phyloP scores from a whole-genome alignment of 2,797 vertebrate species.

The Ceyx erithaca region DNA sequence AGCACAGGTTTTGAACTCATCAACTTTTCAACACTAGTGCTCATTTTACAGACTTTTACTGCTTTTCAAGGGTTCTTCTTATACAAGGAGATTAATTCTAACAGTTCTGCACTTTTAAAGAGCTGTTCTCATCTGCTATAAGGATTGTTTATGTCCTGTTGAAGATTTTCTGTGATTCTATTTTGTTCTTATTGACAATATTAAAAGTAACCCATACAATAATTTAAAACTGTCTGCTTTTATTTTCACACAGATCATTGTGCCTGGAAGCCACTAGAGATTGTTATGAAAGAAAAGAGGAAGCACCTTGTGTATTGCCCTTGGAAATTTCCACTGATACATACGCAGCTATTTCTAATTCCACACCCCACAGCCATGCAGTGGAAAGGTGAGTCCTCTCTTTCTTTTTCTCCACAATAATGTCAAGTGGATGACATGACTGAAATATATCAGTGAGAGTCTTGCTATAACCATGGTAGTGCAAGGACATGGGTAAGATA shows the following conservation, averaged over 20 bases:
- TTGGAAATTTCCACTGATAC: conserved; percentile 47
- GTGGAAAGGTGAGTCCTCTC: background rate
- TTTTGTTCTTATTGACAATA: background rate
- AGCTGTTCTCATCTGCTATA: background rate
- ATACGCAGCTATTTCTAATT: background rate
- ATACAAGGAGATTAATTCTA: background rate
- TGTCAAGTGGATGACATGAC: background rate
- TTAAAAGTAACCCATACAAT: background rate
- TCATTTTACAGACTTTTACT: background rate
- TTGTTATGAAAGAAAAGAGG: conserved; percentile 13
- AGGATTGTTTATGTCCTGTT: background rate
- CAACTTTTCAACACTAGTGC: background rate
- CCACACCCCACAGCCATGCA: background rate
- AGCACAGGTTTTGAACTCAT: background rate
- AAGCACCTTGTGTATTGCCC: conserved; percentile 19
- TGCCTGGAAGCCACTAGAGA: background rate
- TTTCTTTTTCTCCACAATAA: background rate
- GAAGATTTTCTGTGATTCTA: background rate
- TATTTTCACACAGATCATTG: background rate
- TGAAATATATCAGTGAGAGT: background rate
- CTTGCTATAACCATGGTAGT: background rate
- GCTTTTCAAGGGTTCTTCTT: background rate
- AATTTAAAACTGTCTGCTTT: background rate
- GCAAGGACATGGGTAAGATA: background rate
- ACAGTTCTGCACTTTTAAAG: background rate